A percentile compares a stretch with the other conserved stretches of the same genome.
Evolutionary conservation across 37 sponge, comb jelly and placozoan species (phyloP).

Genomic region (Diacarnus erythraeanus): DNA sequence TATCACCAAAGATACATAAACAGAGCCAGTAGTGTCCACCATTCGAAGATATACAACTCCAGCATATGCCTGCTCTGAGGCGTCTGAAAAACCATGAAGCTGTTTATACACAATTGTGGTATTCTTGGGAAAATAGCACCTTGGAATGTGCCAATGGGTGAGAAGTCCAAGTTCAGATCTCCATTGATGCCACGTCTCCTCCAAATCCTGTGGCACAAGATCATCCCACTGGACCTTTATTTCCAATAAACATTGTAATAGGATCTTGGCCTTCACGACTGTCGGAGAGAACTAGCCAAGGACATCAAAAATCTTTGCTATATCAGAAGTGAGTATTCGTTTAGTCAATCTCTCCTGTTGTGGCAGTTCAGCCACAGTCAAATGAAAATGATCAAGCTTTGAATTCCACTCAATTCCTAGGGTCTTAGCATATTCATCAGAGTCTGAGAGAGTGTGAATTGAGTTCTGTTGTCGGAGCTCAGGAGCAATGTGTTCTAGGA

Average conservation of each 20-base stretch:
- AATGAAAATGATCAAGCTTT: slow-evolving; percentile 14
- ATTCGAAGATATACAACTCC: slow-evolving; percentile 40
- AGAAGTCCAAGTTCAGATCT: too few species aligned
- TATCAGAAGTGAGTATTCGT: slow-evolving; percentile 28
- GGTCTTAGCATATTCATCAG: slow-evolving; percentile 25
- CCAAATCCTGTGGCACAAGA: background rate
- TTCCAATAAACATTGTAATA: too few species aligned
- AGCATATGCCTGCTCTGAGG: slow-evolving; percentile 26
- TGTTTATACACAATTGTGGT: too few species aligned
- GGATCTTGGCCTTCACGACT: slow-evolving; percentile 13
- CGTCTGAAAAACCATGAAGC: background rate
- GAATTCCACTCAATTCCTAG: slow-evolving; percentile 49
- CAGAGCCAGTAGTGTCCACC: slow-evolving; percentile 2
- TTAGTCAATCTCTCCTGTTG: slow-evolving; percentile 16
- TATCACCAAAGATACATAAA: background rate
- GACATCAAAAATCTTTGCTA: slow-evolving; percentile 31
- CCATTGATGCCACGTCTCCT: background rate
- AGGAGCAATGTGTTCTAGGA: slow-evolving; percentile 13
- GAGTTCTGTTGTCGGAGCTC: slow-evolving; percentile 6
- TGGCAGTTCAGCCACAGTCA: slow-evolving; percentile 21
- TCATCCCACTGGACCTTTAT: slow-evolving; percentile 7
- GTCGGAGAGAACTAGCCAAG: slow-evolving; percentile 45
- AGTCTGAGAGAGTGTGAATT: background rate
- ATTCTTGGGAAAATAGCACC: too few species aligned
- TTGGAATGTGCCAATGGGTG: too few species aligned